phyloP scores from a whole-genome alignment of 2,888 invertebrate genomes.

The Seladonia tumulorum region DNA sequence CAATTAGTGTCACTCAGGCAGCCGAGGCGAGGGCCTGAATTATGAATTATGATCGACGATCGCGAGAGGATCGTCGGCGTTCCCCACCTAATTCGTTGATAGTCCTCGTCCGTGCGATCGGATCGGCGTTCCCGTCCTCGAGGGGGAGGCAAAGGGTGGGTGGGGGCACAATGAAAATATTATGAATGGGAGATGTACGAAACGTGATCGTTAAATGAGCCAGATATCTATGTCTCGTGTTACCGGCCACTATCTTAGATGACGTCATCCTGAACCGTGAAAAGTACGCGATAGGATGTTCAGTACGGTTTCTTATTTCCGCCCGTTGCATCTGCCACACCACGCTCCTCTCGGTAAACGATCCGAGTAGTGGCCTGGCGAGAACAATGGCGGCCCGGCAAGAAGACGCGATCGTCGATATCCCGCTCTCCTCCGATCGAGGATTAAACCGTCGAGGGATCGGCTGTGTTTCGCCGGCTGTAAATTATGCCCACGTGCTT shows the following conservation, averaged over 20 bases:
- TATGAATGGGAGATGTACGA: constrained; percentile 67
- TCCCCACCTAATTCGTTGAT: constrained; percentile 27
- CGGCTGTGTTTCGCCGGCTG: constrained; percentile 18
- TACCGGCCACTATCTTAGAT: constrained; percentile 60
- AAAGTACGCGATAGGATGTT: constrained; percentile 61
- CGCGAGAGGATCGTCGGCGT: background rate
- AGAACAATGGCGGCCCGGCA: constrained; percentile 35
- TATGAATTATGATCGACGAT: constrained; percentile 12
- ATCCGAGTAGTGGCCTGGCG: constrained; percentile 25
- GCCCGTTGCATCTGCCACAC: constrained; percentile 37
- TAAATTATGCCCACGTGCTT: constrained; percentile 53
- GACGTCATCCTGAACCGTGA: constrained; percentile 63
- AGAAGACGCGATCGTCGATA: constrained; percentile 21
- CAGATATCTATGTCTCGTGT: constrained; percentile 56
- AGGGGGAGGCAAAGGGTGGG: background rate
- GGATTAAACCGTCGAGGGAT: constrained; percentile 3
- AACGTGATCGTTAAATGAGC: constrained; percentile 68
- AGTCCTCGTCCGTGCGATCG: constrained; percentile 46
- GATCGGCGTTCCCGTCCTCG: constrained; percentile 42
- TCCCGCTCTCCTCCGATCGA: constrained; percentile 17
- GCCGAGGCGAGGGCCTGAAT: background rate
- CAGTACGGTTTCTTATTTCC: constrained; percentile 66
- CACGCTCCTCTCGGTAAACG: constrained; percentile 32
- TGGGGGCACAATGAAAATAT: constrained; percentile 57
- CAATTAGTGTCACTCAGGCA: background rate